phyloP scores from a whole-genome alignment of 2,113 vertebrate genomes.

The Ptyas mucosa region DNA sequence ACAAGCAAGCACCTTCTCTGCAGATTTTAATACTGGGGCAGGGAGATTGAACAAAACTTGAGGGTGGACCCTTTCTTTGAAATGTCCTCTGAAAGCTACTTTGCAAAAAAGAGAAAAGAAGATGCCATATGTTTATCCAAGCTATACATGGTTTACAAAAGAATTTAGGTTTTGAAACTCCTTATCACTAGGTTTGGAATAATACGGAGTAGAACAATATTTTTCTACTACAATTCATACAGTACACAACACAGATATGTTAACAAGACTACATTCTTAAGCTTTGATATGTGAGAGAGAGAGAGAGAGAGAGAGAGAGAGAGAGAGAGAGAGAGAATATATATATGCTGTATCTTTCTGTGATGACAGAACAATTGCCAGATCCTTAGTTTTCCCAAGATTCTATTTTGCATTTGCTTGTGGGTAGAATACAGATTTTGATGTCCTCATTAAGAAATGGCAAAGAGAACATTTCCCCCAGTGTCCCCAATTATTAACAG shows the following conservation, averaged over 20 bases:
- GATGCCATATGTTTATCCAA: neutral
- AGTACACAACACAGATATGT: neutral
- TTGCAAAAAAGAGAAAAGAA: neutral
- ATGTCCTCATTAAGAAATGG: constrained; percentile 47
- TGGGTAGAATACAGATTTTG: constrained; percentile 38
- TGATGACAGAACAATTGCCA: neutral
- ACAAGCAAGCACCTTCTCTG: neutral
- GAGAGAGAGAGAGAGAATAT: neutral
- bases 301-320: too few species aligned
- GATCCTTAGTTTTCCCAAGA: constrained; percentile 43
- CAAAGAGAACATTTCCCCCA: constrained; percentile 40
- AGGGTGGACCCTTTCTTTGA: neutral
- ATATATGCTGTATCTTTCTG: neutral
- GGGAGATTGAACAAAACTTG: neutral
- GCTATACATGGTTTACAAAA: neutral
- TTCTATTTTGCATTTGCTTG: constrained; percentile 44
- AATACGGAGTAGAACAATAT: neutral
- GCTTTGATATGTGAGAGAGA: neutral
- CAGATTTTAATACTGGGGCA: neutral
- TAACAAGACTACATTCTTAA: neutral
- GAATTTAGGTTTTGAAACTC: neutral
- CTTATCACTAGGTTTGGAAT: too few species aligned
- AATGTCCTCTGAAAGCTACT: neutral
- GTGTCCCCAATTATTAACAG: constrained; percentile 50
- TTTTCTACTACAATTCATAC: neutral